Evolutionary conservation across 2,797 vertebrate species (phyloP), one percentile per base, ranked within the genome.

Genomic region (Dallia pectoralis): DNA sequence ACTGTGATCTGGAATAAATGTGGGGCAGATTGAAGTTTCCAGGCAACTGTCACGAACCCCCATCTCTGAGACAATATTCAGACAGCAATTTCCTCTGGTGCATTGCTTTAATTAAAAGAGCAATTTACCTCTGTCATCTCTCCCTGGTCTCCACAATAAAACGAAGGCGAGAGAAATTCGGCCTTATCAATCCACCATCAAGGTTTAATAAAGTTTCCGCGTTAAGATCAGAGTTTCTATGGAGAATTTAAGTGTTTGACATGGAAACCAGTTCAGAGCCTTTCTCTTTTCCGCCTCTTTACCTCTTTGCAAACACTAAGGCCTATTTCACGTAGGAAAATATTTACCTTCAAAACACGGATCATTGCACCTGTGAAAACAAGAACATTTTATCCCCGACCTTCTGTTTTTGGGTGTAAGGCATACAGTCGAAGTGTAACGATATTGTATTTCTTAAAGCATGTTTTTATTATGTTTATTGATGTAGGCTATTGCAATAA

Each of bases 41-140:
- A 93, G 90, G 95, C 95, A 96, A 96, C 95, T 93, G 93, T 94
- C 93, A 89, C 81, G 85, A 91, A 90, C 88, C 89, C 40, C 92
- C 93, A 93, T 94, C 93, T 93, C 93, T 88, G 92, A 92, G 92
- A 93, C 91, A 95, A 93, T 94, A 94, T 94, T 94, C 94, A 93
- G 94, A 95, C 94, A 92, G 95, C 95, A 97, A 98, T 97, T 98
- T 98, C 97, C 97, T 95, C 94, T 91, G 89, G 81, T 91, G 93
- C 93, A 93, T 94, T 93, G 93, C 93, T 96, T 97, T 97, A 97
- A 98, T 98, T 98, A 98, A 97, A 96, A 95, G 91, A 93, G 93
- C 95, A 94, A 94, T 95, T 95, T 94, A 93, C 92, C 94, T 93
- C 93, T 94, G 93, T 93, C 94, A 94, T 92, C 86, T 86, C 84